Evolutionary conservation across 2,888 invertebrate species (phyloP).

Genomic region (Trypoxylon attenuatum): DNA sequence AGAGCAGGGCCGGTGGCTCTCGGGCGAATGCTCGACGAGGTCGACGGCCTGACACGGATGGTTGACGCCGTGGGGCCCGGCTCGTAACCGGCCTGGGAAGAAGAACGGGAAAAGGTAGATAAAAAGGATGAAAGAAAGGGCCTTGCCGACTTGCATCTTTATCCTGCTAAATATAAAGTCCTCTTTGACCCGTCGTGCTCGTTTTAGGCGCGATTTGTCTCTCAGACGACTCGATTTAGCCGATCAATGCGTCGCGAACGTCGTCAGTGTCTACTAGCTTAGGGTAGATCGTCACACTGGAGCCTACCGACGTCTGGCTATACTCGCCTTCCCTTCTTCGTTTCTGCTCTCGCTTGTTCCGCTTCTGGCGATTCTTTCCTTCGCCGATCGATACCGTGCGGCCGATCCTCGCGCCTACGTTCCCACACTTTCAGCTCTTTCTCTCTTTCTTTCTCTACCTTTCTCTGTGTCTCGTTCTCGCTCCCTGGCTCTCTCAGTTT

Average conservation of each 20-base stretch:
- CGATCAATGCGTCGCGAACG: background rate
- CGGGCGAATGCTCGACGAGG: conserved; percentile 66
- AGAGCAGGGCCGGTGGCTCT: conserved; percentile 52
- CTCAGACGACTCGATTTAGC: background rate
- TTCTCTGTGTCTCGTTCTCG: too few species aligned
- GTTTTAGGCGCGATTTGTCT: background rate
- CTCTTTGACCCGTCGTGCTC: background rate
- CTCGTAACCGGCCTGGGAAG: conserved; percentile 55
- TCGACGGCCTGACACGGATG: conserved; percentile 73
- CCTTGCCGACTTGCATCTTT: conserved; percentile 50
- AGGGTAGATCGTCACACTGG: too few species aligned
- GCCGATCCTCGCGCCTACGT: background rate
- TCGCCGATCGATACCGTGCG: background rate
- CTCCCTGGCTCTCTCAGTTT: background rate
- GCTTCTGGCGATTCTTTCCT: conserved; percentile 14
- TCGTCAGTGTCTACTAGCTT: too few species aligned
- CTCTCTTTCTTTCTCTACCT: background rate
- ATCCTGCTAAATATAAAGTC: conserved; percentile 42
- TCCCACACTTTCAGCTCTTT: background rate
- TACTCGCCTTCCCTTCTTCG: background rate
- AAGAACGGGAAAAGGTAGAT: conserved; percentile 46
- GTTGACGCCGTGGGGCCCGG: conserved; percentile 68
- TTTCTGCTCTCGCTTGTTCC: background rate
- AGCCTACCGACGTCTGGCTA: too few species aligned
- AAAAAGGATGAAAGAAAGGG: conserved; percentile 51